Conservation (phyloP, 1,140 invertebrate species). For the Octopus bimaculoides region DNA sequence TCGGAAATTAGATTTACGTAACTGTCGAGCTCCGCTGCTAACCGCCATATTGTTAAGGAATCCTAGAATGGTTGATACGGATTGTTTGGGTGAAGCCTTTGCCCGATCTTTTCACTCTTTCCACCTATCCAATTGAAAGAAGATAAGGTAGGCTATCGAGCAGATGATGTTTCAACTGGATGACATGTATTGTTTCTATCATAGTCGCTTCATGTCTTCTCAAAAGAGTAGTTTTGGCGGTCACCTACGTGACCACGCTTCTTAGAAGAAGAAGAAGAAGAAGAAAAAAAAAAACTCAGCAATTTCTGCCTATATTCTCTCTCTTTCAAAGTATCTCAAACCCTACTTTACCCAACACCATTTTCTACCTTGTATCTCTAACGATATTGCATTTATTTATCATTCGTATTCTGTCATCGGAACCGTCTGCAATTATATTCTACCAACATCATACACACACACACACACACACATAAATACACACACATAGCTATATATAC, state of each 20-base stretch:
- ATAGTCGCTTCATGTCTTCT: not conserved
- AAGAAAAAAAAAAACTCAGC: not conserved
- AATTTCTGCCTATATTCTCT: no score
- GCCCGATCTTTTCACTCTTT: not conserved
- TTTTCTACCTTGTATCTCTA: no score
- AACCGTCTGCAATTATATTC: no score
- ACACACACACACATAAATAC: not conserved
- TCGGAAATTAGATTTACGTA: not conserved
- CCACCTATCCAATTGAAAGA: not conserved
- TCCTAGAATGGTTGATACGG: not conserved
- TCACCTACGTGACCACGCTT: slow-evolving; percentile 3
- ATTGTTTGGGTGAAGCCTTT: not conserved
- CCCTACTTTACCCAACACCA: no score
- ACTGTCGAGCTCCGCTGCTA: not conserved
- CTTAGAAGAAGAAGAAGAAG: not conserved
- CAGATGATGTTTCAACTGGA: not conserved
- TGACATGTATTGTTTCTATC: not conserved
- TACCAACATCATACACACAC: not conserved
- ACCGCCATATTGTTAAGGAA: not conserved
- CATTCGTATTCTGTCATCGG: no score
- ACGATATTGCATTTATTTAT: no score
- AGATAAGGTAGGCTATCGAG: not conserved
- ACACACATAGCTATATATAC: not conserved
- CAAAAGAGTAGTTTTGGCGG: slow-evolving; percentile 1
- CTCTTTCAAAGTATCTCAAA: no score